Percentiles rank a stretch among this genome's conserved stretches.
Conservation (phyloP, 2,888 invertebrate genomes). For the Oscheius sp. region DNA sequence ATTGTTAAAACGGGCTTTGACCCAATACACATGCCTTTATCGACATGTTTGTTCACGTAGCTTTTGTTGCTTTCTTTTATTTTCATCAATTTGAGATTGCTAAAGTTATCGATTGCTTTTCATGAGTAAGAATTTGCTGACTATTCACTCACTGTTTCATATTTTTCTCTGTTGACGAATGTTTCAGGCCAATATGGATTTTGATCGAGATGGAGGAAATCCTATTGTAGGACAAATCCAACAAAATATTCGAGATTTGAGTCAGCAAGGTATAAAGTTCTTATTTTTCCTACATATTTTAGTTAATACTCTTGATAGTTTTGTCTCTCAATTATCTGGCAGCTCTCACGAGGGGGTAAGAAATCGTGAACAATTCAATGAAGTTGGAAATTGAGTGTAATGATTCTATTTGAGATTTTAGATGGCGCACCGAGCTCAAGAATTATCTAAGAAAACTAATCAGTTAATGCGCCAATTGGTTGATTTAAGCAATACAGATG, state of each 20-base stretch:
- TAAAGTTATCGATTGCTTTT: no score
- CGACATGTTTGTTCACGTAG: background rate
- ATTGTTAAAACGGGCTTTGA: background rate
- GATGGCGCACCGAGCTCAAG: slow-evolving; percentile 56
- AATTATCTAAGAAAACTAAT: slow-evolving; percentile 62
- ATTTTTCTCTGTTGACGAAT: background rate
- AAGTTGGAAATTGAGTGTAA: slow-evolving; percentile 28
- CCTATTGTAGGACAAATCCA: slow-evolving; percentile 45
- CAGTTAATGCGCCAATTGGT: slow-evolving; percentile 60
- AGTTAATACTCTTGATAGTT: slow-evolving; percentile 43
- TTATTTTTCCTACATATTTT: background rate
- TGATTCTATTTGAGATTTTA: slow-evolving; percentile 18
- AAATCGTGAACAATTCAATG: slow-evolving; percentile 49
- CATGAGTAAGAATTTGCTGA: no score
- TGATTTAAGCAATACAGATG: slow-evolving; percentile 42
- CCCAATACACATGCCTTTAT: background rate
- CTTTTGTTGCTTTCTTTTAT: background rate
- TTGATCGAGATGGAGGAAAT: slow-evolving; percentile 49
- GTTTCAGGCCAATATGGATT: slow-evolving; percentile 46
- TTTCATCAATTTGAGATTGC: background rate
- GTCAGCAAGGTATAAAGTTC: slow-evolving; percentile 44
- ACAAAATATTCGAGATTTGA: slow-evolving; percentile 50
- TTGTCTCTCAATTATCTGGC: slow-evolving; percentile 42
- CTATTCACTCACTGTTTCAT: no score
- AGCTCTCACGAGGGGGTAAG: slow-evolving; percentile 46